phyloP scores from a whole-genome alignment of 1,140 invertebrate genomes.

The Sitophilus oryzae region DNA sequence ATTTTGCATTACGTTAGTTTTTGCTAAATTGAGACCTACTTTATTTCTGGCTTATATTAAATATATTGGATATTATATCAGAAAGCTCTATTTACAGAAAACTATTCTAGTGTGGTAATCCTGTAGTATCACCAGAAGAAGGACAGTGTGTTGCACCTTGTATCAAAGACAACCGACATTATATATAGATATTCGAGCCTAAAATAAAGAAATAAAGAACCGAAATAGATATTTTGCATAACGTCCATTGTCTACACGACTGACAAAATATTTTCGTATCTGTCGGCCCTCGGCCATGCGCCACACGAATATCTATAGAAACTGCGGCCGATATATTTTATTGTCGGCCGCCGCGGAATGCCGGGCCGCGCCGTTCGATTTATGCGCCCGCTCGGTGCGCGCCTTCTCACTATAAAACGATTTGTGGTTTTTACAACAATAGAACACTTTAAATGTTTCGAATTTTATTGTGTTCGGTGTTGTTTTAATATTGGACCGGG shows the following conservation, averaged over 20 bases:
- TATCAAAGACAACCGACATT: too few species aligned
- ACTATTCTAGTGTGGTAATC: too few species aligned
- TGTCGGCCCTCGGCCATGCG: not conserved
- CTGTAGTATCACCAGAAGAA: too few species aligned
- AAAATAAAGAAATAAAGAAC: conserved; percentile 4
- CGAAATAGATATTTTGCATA: not conserved
- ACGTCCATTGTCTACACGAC: not conserved
- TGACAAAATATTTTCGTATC: not conserved
- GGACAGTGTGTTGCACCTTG: too few species aligned
- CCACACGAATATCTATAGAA: not conserved
- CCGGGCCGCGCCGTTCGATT: conserved; percentile 23
- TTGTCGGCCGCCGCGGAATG: conserved; percentile 9
- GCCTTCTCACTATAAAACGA: conserved; percentile 32
- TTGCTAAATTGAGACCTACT: too few species aligned
- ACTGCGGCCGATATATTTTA: conserved; percentile 12
- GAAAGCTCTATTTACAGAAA: too few species aligned
- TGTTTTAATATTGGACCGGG: conserved; percentile 28
- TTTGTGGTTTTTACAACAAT: conserved; percentile 38
- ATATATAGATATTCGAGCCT: not conserved
- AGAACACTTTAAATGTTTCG: conserved; percentile 37
- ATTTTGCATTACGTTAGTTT: too few species aligned
- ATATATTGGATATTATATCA: too few species aligned
- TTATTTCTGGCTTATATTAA: too few species aligned
- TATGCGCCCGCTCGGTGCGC: conserved; percentile 27
- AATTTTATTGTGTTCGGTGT: conserved; percentile 34